Conservation (phyloP, 2,113 vertebrate genomes). For the Seriola aureovittata region DNA sequence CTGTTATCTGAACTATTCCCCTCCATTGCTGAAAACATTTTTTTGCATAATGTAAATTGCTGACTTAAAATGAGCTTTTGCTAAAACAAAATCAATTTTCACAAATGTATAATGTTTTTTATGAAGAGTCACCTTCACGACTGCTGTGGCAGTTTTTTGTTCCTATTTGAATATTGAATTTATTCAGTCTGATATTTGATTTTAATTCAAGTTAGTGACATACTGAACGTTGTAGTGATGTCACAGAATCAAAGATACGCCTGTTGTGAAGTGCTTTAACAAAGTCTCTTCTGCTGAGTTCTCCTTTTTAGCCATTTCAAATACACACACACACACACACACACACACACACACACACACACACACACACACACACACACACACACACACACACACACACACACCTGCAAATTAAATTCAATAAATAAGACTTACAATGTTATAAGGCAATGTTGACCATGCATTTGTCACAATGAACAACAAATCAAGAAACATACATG, state of each 20-base stretch:
- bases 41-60: background rate
- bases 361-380: slow-evolving; percentile 66
- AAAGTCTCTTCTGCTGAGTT: slow-evolving; percentile 54
- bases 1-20: too few relatives aligned
- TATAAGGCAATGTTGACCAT: slow-evolving; percentile 95
- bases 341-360: slow-evolving; percentile 50
- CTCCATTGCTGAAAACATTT: slow-evolving; percentile 11
- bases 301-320: slow-evolving; percentile 35
- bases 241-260: slow-evolving; percentile 56
- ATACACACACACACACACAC: slow-evolving; percentile 52
- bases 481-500: slow-evolving; percentile 85
- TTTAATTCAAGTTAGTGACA: slow-evolving; percentile 34
- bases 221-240: slow-evolving; percentile 18
- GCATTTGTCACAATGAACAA: slow-evolving; percentile 88
- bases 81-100: background rate
- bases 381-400: slow-evolving; percentile 75
- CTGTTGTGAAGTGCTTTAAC: slow-evolving; percentile 77
- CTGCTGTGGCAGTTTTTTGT: slow-evolving; percentile 32
- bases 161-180: slow-evolving; percentile 8
- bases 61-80: background rate
- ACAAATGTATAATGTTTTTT: background rate
- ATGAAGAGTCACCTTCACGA: background rate
- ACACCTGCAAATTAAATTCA: slow-evolving; percentile 84
- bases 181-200: slow-evolving; percentile 17
- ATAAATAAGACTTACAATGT: slow-evolving; percentile 95